Conservation (phyloP, 2,113 vertebrate genomes). For the Anhinga rufa region DNA sequence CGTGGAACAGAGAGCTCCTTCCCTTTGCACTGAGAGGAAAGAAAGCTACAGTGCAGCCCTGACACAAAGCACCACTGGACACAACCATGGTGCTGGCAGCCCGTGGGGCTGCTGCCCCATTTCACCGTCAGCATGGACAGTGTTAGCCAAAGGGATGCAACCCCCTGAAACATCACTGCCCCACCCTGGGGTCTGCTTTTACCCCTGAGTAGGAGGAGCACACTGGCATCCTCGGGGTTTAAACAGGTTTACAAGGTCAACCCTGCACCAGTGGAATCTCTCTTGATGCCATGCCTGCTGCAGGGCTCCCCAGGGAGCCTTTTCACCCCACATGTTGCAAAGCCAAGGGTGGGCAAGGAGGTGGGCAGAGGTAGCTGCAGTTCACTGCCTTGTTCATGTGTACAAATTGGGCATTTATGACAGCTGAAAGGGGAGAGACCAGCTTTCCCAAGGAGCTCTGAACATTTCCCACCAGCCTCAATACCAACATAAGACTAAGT, state of each 20-base stretch:
- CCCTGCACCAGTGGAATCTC: too few species aligned
- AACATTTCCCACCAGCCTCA: neutral
- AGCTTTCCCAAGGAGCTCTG: neutral
- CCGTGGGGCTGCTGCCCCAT: neutral
- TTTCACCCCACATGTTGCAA: neutral
- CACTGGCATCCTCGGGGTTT: neutral
- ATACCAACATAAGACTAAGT: neutral
- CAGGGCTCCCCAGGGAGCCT: neutral
- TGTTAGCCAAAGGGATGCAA: neutral
- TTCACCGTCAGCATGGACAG: too few species aligned
- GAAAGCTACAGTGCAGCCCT: neutral
- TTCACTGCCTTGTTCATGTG: neutral
- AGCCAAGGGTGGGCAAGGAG: neutral
- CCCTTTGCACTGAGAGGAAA: neutral
- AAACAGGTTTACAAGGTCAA: neutral
- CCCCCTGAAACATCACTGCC: neutral
- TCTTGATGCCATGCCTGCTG: neutral
- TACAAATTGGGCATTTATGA: neutral
- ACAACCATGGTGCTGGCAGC: neutral
- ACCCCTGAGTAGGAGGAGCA: neutral
- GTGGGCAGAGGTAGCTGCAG: neutral
- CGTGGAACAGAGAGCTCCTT: neutral
- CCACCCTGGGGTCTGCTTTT: neutral
- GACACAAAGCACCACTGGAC: neutral
- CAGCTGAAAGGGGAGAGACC: neutral